Conservation (phyloP, 1,140 invertebrate genomes). For the Drosophila lini region DNA sequence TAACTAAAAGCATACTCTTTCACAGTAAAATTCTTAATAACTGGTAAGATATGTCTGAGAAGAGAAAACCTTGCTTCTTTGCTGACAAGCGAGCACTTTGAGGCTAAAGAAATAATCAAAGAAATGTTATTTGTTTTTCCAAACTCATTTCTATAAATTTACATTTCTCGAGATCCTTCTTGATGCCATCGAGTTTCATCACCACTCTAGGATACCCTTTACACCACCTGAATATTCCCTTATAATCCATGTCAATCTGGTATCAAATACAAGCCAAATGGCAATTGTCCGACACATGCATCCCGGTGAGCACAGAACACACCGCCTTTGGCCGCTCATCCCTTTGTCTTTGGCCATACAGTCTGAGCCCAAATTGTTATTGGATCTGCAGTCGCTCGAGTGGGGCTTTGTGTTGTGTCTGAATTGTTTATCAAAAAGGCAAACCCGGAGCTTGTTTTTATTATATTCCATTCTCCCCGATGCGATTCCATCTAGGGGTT, state of each 20-base stretch:
- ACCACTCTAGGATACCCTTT: no score
- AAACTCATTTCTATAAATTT: neutral
- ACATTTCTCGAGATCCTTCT: neutral
- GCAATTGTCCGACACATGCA: neutral
- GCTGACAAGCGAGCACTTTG: no score
- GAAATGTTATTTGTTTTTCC: neutral
- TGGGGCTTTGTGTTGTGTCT: slow-evolving; percentile 30
- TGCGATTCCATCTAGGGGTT: slow-evolving; percentile 20
- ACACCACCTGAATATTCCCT: neutral
- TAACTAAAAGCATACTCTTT: neutral
- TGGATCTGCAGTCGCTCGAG: slow-evolving; percentile 22
- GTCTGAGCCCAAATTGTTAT: slow-evolving; percentile 27
- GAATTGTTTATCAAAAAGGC: slow-evolving; percentile 48
- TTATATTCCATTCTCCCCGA: slow-evolving; percentile 24
- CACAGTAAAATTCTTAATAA: neutral
- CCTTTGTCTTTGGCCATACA: slow-evolving; percentile 13
- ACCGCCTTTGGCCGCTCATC: slow-evolving; percentile 2
- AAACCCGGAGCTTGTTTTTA: slow-evolving; percentile 39
- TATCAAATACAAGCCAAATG: neutral
- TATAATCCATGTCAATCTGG: neutral
- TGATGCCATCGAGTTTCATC: neutral
- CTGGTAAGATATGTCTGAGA: no score
- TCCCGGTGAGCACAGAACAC: slow-evolving; percentile 1
- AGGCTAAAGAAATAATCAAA: no score
- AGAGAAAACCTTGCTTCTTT: no score